Evolutionary conservation across 2,113 vertebrate genomes (phyloP).

Genomic region (Silurus asotus): DNA sequence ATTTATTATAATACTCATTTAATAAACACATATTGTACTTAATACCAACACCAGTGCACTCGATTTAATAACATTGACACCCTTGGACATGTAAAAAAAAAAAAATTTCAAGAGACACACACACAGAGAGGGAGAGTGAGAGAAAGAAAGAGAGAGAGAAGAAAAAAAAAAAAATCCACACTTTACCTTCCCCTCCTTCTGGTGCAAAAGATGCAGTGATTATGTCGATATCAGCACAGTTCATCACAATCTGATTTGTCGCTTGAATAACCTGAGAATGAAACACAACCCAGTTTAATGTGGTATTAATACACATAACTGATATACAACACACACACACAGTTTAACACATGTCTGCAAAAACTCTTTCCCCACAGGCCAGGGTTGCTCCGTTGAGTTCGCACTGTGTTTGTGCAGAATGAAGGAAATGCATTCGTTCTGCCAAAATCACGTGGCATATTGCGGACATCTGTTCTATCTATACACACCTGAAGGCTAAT

Average conservation of each 20-base stretch:
- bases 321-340: not conserved
- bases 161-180: not conserved
- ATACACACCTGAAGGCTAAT: not conserved
- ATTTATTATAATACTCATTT: too few relatives aligned
- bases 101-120: not conserved
- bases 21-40: too few relatives aligned
- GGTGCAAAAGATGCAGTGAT: constrained; percentile 94
- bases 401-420: not conserved
- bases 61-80: not conserved
- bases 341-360: too few relatives aligned
- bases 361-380: too few relatives aligned
- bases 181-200: constrained; percentile 90
- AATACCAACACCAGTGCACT: not conserved
- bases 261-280: constrained; percentile 86
- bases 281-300: constrained; percentile 28
- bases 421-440: not conserved
- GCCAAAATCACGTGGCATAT: not conserved
- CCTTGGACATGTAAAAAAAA: not conserved
- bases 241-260: constrained; percentile 99
- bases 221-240: constrained; percentile 99
- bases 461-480: not conserved
- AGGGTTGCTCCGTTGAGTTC: not conserved
- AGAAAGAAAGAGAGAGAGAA: too few relatives aligned
- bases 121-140: not conserved
- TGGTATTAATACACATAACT: not conserved